Evolutionary conservation across 1,140 invertebrate species (phyloP).

Genomic region (Drosophila subpulchrella): DNA sequence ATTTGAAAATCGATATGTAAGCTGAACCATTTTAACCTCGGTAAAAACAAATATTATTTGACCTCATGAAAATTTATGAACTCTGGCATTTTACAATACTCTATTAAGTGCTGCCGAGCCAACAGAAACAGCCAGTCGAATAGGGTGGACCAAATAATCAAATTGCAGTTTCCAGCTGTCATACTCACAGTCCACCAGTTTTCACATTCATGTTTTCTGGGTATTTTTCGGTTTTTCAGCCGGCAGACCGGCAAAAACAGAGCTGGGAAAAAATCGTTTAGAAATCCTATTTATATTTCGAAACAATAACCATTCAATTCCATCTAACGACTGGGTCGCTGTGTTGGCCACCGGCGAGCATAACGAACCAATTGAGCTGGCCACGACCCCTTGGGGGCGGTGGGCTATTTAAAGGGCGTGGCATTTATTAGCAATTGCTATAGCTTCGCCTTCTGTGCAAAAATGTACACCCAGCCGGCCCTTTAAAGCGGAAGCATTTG

Average conservation of each 20-base stretch:
- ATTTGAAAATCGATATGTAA: background rate
- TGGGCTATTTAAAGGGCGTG: conserved; percentile 30
- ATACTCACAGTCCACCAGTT: conserved; percentile 24
- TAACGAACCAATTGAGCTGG: conserved; percentile 80
- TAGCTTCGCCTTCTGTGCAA: conserved; percentile 58
- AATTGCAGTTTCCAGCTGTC: conserved; percentile 79
- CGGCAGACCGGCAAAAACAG: conserved; percentile 22
- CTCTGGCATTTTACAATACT: conserved; percentile 39
- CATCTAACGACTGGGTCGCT: conserved; percentile 71
- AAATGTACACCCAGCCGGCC: conserved; percentile 24
- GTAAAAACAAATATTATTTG: background rate
- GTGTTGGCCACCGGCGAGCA: conserved; percentile 35
- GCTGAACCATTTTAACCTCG: conserved; percentile 9
- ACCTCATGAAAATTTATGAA: conserved; percentile 51
- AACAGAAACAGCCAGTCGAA: conserved; percentile 20
- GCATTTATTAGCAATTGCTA: conserved; percentile 79
- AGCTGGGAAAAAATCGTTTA: conserved; percentile 64
- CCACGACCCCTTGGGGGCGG: conserved; percentile 31
- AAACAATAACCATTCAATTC: conserved; percentile 83
- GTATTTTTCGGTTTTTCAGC: background rate
- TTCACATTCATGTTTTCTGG: conserved; percentile 16
- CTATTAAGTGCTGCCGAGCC: conserved; percentile 40
- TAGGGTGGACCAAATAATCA: conserved; percentile 58
- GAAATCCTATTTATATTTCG: conserved; percentile 83
- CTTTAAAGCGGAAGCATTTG: conserved; percentile 73